Conservation (phyloP, 2,113 vertebrate genomes). For the Chamaetylas fuelleborni region DNA sequence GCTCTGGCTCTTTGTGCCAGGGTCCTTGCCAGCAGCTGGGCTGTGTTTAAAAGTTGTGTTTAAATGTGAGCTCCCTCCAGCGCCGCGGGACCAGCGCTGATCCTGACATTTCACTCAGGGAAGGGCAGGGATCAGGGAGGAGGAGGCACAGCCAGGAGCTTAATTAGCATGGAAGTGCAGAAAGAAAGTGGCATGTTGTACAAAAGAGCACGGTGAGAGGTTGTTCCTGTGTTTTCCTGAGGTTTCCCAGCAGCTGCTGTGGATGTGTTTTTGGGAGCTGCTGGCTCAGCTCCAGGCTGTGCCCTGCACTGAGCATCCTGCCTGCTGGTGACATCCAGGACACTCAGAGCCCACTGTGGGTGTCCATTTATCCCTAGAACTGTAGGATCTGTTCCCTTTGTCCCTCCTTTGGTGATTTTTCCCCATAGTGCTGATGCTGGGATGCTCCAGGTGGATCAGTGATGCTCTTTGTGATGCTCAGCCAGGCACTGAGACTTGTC, state of each 20-base stretch:
- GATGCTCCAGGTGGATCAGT: not conserved
- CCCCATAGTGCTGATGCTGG: accelerated
- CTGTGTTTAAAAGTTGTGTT: not conserved
- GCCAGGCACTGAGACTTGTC: not conserved
- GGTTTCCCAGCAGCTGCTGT: not conserved
- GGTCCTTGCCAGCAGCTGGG: conserved; percentile 1
- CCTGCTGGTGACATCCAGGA: not conserved
- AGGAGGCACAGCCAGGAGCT: not conserved
- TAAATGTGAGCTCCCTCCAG: not conserved
- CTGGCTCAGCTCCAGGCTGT: not conserved
- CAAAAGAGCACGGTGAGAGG: not conserved
- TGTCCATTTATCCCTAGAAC: not conserved
- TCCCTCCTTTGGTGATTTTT: not conserved
- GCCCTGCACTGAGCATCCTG: no score
- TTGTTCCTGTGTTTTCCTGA: not conserved
- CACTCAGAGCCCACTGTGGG: not conserved
- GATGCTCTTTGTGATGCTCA: accelerated
- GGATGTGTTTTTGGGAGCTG: not conserved
- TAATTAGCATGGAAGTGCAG: not conserved
- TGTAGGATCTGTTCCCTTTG: not conserved
- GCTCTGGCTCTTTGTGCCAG: not conserved
- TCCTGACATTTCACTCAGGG: not conserved
- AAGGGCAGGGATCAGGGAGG: not conserved
- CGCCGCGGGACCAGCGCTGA: not conserved
- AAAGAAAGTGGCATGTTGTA: not conserved